A percentile compares a stretch with the other conserved stretches of the same genome.
These are phyloP conservation scores for Darevskia nairensis DNA, from an alignment of 2,797 vertebrate species.

Conservation along the genomic window DNA sequence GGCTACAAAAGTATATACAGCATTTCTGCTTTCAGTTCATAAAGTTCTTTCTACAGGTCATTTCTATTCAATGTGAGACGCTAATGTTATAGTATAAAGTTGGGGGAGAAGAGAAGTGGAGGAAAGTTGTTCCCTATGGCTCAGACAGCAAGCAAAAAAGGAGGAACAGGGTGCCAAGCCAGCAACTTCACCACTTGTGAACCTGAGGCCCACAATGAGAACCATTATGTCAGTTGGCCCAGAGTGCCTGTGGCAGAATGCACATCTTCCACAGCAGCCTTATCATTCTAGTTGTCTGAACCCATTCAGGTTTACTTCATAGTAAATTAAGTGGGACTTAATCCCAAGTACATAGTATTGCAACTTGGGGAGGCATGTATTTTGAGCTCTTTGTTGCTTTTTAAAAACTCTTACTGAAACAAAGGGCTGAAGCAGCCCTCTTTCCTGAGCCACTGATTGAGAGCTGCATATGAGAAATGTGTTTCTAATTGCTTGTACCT, in stretches of 20 bases:
- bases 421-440: not conserved
- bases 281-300: not conserved
- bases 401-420: not conserved
- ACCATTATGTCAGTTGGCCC: not conserved
- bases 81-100: too few species aligned
- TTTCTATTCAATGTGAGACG: too few species aligned
- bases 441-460: not conserved
- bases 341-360: not conserved
- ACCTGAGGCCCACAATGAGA: not conserved
- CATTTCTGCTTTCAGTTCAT: too few species aligned
- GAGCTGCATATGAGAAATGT: not conserved
- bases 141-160: not conserved
- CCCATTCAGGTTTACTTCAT: not conserved
- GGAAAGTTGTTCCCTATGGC: not conserved
- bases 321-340: not conserved
- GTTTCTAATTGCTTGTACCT: not conserved
- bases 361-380: not conserved
- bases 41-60: too few species aligned
- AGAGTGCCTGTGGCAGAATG: not conserved
- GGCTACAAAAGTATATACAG: too few species aligned
- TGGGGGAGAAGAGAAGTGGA: too few species aligned
- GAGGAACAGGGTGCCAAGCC: not conserved
- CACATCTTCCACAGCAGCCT: too few species aligned
- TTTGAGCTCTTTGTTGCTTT: not conserved
- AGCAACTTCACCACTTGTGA: not conserved